Evolutionary conservation across 1,140 invertebrate species (phyloP), one percentile per base, ranked within the genome.

Genomic region (Calephelis nemesis): DNA sequence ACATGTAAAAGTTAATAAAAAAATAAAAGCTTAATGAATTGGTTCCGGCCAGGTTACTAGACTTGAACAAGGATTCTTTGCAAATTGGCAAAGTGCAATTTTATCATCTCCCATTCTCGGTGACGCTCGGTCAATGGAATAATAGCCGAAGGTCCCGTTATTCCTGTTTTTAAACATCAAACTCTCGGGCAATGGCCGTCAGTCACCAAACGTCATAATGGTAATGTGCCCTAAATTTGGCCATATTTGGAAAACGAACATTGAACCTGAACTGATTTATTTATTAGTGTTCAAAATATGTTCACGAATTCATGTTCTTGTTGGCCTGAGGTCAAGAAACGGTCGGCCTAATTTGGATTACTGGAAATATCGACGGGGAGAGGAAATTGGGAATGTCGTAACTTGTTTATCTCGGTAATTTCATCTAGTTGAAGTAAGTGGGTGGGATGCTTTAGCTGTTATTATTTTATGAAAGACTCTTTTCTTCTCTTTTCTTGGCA

Each of bases 201-300:
- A 12, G 42, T 45, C 45, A 45, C 62, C 9, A 47, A 63, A 47
- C n/a, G 19, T 30, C 52, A 50, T 39, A 58, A 65, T 69, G 63
- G 19, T 48, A 58, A 68, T n/a, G 50, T 12, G 68, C 40, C 10
- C 50, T 58, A 64, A 45, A 60, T 58, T 39, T 12, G 42, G 15
- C 12, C 47, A 62, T 69, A 79, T 78, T 74, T 70, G 19, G 54
- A 66, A 68, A 68, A 48, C 63, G 81, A 83, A 76, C 78, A 76
- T 81, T 83, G 81, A 83, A 78, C 81, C 81, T 83, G 81, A 83
- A 77, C 77, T 79, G 66, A 65, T 63, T 58, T 15, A 13, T 47
- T 52, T 67, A 64, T 60, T 47, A 47, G 54, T 66, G 42, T 66
- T 54, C 30, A 67, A 67, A 60, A 45, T 45, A 47, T 60, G 39